phyloP scores from a whole-genome alignment of 1,140 invertebrate genomes.

The Watersipora subatra region DNA sequence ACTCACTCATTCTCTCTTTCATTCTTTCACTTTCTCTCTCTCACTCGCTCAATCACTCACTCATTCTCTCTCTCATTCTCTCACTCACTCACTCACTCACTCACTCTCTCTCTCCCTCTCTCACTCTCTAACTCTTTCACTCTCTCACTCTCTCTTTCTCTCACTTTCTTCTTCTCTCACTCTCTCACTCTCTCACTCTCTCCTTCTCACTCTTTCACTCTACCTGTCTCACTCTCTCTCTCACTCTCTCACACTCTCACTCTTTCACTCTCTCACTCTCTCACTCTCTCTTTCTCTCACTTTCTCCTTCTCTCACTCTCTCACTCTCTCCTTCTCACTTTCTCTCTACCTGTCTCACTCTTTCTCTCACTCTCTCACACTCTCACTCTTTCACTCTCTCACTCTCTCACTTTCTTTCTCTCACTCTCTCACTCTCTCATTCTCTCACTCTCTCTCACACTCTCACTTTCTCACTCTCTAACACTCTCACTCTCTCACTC shows the following conservation, averaged over 20 bases:
- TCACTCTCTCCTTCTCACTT: no score
- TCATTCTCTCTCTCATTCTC: no score
- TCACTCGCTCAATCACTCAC: no score
- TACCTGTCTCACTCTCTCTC: not conserved
- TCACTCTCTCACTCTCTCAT: not conserved
- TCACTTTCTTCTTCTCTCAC: not conserved
- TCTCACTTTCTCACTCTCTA: not conserved
- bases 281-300: not conserved
- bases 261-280: not conserved
- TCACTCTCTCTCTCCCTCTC: not conserved
- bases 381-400: not conserved
- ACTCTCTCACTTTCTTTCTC: not conserved
- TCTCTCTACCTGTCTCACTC: not conserved
- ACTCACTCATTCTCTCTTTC: no score
- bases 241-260: not conserved
- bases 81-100: no score
- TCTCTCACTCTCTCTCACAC: not conserved
- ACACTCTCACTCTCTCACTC: not conserved
- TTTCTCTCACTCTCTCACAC: not conserved
- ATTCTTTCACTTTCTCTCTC: no score
- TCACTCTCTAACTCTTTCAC: not conserved
- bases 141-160: not conserved
- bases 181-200: not conserved
- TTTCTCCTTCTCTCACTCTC: not conserved
- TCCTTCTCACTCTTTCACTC: not conserved